Evolutionary conservation across 2,888 invertebrate genomes (phyloP).

Genomic region (Sericinus montela): DNA sequence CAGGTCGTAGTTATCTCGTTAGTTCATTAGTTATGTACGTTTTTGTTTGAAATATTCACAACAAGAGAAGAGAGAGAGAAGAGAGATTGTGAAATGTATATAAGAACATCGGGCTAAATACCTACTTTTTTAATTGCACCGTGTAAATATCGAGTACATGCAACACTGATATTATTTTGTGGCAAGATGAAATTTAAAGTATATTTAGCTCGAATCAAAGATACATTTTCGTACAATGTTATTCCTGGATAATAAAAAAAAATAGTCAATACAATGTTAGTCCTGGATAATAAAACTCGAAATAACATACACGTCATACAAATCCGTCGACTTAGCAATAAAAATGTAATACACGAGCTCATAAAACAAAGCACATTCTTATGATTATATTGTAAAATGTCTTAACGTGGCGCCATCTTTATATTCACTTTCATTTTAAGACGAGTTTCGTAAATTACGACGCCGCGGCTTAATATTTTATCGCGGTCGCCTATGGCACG

Average conservation of each 20-base stretch:
- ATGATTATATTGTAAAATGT: slow-evolving; percentile 8
- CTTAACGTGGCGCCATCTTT: slow-evolving; percentile 9
- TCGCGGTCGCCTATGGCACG: slow-evolving; percentile 25
- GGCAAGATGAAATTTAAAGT: not conserved
- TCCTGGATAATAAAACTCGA: not conserved
- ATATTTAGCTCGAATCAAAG: no score
- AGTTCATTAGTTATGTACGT: no score
- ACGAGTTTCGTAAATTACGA: slow-evolving; percentile 16
- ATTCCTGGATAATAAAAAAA: not conserved
- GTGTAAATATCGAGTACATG: no score
- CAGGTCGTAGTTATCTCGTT: no score
- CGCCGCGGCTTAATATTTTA: slow-evolving; percentile 28
- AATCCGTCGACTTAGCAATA: slow-evolving; percentile 8
- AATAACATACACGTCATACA: slow-evolving; percentile 3
- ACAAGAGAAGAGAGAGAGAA: no score
- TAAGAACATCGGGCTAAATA: no score
- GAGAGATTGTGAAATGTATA: no score
- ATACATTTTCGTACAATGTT: no score
- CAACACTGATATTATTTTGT: no score
- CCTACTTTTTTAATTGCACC: no score
- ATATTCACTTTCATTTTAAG: slow-evolving; percentile 14
- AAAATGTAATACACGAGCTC: slow-evolving; percentile 17
- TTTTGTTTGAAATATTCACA: no score
- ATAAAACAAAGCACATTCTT: slow-evolving; percentile 14
- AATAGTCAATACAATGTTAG: no score